Conservation (phyloP, 2,113 vertebrate species). For the Siniperca knerii region DNA sequence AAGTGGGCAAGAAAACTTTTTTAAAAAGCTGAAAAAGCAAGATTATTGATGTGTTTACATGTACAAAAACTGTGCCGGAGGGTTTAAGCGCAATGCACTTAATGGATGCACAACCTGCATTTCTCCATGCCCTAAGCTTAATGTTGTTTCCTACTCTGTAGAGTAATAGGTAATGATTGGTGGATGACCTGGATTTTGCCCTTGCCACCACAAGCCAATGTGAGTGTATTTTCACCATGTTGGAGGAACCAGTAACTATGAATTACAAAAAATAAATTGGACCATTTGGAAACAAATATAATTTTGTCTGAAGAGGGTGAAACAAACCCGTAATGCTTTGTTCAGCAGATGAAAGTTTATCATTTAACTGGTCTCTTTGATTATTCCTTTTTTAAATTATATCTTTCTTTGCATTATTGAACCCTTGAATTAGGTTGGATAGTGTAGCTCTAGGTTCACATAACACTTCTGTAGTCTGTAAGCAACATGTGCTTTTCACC, state of each 20-base stretch:
- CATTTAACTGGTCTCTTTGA: background rate
- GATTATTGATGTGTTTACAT: slow-evolving; percentile 3
- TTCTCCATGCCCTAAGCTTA: slow-evolving; percentile 31
- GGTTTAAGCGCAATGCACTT: background rate
- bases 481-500: background rate
- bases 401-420: background rate
- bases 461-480: background rate
- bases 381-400: background rate
- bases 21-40: background rate
- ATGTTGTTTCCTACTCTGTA: slow-evolving; percentile 48
- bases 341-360: background rate
- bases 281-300: slow-evolving; percentile 14
- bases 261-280: slow-evolving; percentile 10
- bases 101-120: slow-evolving; percentile 29
- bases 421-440: background rate
- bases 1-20: background rate
- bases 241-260: slow-evolving; percentile 18
- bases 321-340: background rate
- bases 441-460: background rate
- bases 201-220: slow-evolving; percentile 42
- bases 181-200: slow-evolving; percentile 69
- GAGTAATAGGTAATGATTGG: slow-evolving; percentile 75
- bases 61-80: background rate
- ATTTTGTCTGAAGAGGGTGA: background rate
- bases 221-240: slow-evolving; percentile 36